Evolutionary conservation across 2,888 invertebrate genomes (phyloP), one percentile per base, ranked within the genome.

Genomic region (Hymenopus coronatus): DNA sequence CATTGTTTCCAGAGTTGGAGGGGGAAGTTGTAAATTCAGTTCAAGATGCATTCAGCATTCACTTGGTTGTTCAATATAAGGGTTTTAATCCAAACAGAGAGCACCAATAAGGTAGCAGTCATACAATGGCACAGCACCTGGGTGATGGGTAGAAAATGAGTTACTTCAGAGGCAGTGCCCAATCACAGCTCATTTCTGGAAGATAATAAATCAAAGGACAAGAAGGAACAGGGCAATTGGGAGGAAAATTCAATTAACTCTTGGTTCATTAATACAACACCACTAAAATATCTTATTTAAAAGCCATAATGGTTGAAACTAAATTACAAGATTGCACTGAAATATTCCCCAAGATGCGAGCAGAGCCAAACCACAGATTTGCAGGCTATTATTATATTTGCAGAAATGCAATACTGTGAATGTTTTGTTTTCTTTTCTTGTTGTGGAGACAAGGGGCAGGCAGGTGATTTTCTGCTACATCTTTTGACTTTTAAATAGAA

Each of bases 131-230:
- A 83, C 89, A 89, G 86, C 89, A 89, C 89, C 89, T 89, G 89
- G 86, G 83, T 46, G 82, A 87, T 54, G 86, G 89, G 89, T 86
- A 89, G 86, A 89, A 89, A 89, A 89, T 40, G 40, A 40, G 82
- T 87, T 82, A 30, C 82, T 82, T 84, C 84, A 89, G 83, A 30
- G 85, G 82, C 27, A 82, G 85, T 84, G 81, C 28, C 85, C 85
- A 85, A 15, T 89, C 89, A 89, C 89, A 89, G 89, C 86, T 89
- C 89, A 83, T 83, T 89, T 87, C 89, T 89, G 89, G n/a, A 89
- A 89, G 83, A 83, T n/a, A 86, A 83, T 83, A 70, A 83, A 81
- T 46, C 28, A 86, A 54, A 12, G 89, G 87, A 86, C 28, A 81
- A 83, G 54, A 54, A 12, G 89, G 87, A 86, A 54, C 27, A 83